Conservation (phyloP, 2,888 invertebrate genomes). For the Dicranocentrus wangi region DNA sequence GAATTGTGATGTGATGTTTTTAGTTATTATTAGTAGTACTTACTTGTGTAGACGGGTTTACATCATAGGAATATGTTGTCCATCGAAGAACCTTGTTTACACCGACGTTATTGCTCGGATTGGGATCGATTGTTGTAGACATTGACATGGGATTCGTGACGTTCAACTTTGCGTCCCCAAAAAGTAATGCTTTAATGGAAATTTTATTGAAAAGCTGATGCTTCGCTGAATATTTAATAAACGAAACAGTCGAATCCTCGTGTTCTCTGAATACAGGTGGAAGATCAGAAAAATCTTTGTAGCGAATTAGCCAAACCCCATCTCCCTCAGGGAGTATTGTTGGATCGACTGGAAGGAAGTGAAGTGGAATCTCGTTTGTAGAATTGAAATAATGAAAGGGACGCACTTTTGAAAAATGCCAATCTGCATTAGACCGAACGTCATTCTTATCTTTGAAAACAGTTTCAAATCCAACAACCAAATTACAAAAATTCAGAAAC, state of each 20-base stretch:
- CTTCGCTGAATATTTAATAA: background rate
- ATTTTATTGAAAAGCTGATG: slow-evolving; percentile 9
- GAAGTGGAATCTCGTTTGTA: background rate
- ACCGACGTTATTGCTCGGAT: no score
- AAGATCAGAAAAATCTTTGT: slow-evolving; percentile 23
- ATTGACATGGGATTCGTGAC: no score
- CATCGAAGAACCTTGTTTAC: no score
- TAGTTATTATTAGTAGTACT: background rate
- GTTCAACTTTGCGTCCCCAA: no score
- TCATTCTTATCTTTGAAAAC: background rate
- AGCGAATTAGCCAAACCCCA: slow-evolving; percentile 29
- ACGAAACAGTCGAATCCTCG: background rate
- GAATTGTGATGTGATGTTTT: background rate
- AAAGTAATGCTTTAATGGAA: background rate
- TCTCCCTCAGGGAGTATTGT: slow-evolving; percentile 1
- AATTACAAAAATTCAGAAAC: no score
- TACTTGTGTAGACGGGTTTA: background rate
- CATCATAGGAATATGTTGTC: no score
- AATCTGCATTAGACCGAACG: background rate
- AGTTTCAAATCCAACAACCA: background rate
- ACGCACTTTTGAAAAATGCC: slow-evolving; percentile 22
- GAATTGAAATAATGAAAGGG: slow-evolving; percentile 25
- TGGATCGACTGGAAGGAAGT: slow-evolving; percentile 22
- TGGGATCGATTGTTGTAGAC: no score
- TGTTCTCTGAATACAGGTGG: background rate